phyloP scores from a whole-genome alignment of 2,113 vertebrate species.

The Lophotis ruficrista region DNA sequence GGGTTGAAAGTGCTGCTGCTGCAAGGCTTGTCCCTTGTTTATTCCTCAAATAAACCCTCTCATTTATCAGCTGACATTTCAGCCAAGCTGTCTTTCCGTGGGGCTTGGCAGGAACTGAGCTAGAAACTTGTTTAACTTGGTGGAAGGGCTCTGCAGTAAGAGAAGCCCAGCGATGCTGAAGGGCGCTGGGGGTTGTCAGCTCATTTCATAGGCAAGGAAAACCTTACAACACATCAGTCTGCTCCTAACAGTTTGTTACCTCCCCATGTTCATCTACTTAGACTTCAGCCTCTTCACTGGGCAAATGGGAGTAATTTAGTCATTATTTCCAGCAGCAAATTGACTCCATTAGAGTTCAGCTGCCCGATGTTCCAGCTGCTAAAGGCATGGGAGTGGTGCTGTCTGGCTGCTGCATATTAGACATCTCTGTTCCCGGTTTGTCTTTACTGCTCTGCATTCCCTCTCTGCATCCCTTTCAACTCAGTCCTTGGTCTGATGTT shows the following conservation, averaged over 20 bases:
- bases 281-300: constrained; percentile 46
- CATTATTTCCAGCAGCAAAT: constrained; percentile 68
- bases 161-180: background rate
- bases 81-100: background rate
- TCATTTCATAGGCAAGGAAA: background rate
- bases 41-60: constrained; percentile 15
- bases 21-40: background rate
- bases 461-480: background rate
- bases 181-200: background rate
- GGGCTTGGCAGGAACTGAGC: background rate
- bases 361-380: constrained; percentile 57
- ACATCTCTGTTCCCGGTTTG: background rate
- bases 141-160: background rate
- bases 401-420: constrained; percentile 23
- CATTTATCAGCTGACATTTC: background rate
- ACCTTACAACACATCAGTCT: background rate
- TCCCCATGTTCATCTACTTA: constrained; percentile 34
- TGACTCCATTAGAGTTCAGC: constrained; percentile 68
- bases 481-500: background rate
- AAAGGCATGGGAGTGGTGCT: constrained; percentile 43
- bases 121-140: background rate
- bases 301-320: constrained; percentile 71
- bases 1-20: background rate
- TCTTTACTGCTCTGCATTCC: background rate
- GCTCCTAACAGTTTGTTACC: background rate